Conservation (phyloP, 2,888 invertebrate genomes). For the Allacma fusca region DNA sequence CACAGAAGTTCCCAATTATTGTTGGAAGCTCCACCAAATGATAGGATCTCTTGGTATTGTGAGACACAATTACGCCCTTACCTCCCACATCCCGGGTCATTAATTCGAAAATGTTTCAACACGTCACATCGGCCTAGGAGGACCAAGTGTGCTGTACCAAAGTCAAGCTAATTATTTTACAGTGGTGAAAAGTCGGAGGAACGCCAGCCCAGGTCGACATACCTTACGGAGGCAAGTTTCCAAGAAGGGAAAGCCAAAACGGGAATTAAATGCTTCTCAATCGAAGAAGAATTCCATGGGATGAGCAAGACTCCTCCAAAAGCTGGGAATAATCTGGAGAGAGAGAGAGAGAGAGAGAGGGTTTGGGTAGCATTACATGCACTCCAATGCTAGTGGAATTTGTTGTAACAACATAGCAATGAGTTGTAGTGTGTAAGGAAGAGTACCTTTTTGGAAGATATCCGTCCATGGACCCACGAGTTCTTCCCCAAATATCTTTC, state of each 20-base stretch:
- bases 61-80: background rate
- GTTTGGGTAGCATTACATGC: no score
- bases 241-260: background rate
- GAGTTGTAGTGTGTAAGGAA: no score
- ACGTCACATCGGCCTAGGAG: background rate
- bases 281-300: background rate
- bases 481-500: no score
- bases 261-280: background rate
- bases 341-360: no score
- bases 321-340: no score
- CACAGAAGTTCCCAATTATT: no score
- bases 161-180: background rate
- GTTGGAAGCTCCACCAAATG: background rate
- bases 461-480: no score
- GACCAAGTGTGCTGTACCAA: background rate
- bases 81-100: background rate
- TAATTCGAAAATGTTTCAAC: background rate
- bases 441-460: no score
- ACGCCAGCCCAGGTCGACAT: background rate
- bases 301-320: background rate
- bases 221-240: background rate
- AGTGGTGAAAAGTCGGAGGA: background rate
- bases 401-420: no score
- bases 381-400: no score
- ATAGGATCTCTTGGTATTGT: no score